These are phyloP conservation scores for Tauraco erythrolophus DNA, from an alignment of 2,113 vertebrate genomes.

Conservation along the genomic window DNA sequence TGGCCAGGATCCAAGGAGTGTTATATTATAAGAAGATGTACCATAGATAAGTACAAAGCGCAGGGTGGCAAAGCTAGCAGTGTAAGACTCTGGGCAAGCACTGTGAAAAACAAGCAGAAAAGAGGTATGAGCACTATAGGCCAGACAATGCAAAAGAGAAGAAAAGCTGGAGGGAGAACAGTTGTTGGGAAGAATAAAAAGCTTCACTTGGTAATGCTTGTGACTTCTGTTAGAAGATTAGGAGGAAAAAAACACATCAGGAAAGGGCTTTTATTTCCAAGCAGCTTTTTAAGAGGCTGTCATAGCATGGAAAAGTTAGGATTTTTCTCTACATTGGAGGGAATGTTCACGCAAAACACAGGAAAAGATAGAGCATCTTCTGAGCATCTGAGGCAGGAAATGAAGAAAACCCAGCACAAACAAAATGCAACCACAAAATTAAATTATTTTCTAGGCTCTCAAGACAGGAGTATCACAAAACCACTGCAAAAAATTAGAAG, in stretches of 20 bases:
- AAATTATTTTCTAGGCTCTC: not conserved
- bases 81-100: not conserved
- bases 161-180: slow-evolving; percentile 29
- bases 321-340: not conserved
- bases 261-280: not conserved
- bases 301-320: not conserved
- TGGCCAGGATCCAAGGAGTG: not conserved
- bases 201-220: not conserved
- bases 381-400: not conserved
- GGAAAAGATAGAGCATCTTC: not conserved
- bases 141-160: slow-evolving; percentile 2
- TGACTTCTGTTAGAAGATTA: not conserved
- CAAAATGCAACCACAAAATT: not conserved
- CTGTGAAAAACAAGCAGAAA: slow-evolving; percentile 30
- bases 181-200: slow-evolving; percentile 11
- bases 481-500: not conserved
- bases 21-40: not conserved
- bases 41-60: slow-evolving; percentile 15
- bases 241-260: not conserved
- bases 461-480: not conserved
- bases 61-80: slow-evolving; percentile 20
- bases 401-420: not conserved
- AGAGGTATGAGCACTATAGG: not conserved
- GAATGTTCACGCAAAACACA: not conserved
- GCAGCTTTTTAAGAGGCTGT: not conserved